Evolutionary conservation across 2,113 vertebrate genomes (phyloP).

Genomic region (Myrmecophaga tridactyla): DNA sequence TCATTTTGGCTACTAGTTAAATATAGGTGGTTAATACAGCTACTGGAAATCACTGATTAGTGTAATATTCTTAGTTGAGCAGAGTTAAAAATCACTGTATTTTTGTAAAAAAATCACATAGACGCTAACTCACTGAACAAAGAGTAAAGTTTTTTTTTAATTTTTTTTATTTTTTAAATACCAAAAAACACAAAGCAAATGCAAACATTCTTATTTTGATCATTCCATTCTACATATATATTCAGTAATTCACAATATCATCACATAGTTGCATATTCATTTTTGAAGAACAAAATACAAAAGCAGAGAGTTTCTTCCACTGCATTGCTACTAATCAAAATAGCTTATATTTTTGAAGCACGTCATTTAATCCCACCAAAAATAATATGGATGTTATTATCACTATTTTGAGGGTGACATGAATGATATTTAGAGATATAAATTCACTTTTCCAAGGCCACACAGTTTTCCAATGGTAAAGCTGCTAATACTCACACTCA

Average conservation of each 20-base stretch:
- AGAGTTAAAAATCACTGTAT: neutral
- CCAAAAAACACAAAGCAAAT: too few species aligned
- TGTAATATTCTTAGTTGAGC: neutral
- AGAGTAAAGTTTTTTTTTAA: neutral
- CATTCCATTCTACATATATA: too few species aligned
- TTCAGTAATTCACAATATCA: too few species aligned
- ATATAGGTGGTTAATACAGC: neutral
- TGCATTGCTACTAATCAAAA: neutral
- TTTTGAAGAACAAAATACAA: conserved; percentile 15
- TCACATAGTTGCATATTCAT: too few species aligned
- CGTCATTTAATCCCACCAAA: neutral
- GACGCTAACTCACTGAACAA: neutral
- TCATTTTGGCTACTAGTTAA: neutral
- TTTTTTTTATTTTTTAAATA: too few species aligned
- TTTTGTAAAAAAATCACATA: conserved; percentile 5
- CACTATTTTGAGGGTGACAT: neutral
- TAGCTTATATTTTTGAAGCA: conserved; percentile 13
- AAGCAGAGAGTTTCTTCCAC: neutral
- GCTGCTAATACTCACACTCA: neutral
- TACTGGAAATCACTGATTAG: neutral
- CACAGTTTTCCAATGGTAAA: neutral
- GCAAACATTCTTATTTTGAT: too few species aligned
- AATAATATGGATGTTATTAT: neutral
- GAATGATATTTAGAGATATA: neutral
- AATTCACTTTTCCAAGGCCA: neutral